Evolutionary conservation across 2,113 vertebrate species (phyloP), one percentile per base, ranked within the genome.

Genomic region (Pipa parva): DNA sequence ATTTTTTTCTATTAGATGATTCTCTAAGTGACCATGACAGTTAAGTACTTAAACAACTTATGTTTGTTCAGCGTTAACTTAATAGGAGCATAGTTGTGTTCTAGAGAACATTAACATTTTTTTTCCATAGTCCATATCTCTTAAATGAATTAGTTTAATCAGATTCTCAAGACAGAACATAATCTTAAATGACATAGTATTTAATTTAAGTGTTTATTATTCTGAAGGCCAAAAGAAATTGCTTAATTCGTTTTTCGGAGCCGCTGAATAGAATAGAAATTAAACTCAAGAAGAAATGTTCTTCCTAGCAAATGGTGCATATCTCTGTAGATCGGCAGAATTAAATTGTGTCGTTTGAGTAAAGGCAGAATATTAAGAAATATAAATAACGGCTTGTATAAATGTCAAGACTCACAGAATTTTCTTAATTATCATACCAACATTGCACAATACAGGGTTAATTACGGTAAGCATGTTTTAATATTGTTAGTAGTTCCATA

Each of bases 81-180:
- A 84, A 84, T 86, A 81, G 72, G 77, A 79, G 82, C 74, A 79
- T 61, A 73, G 73, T 27, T 77, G 73, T 84, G 77, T 83, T 85
- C 73, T 76, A 22, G 77, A 84, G 84, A 72, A 78, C 76, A 83
- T 83, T 86, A 83, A 80, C 75, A 74, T 79, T 83, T 79, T 83
- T 71, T 71, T 49, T 80, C 39, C 75, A 76, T 81, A 78, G 79
- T 49, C 48, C 69, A 59, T 77, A 77, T 48, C 82, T 71, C 74
- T 71, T 73, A 82, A 86, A 82, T 83, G 80, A 86, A 88, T 75
- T 78, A 83, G 73, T 68, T 71, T 73, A 83, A 86, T 86, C 85
- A 85, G 80, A 78, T 80, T 81, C 82, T 82, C 71, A 75, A 80
- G 60, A 31, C 78, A 82, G 69, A 74, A 82, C 71, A 65, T 77